Percentiles rank a stretch among this genome's conserved stretches.
Conservation (phyloP, 2,113 vertebrate genomes). For the Procapra przewalskii region DNA sequence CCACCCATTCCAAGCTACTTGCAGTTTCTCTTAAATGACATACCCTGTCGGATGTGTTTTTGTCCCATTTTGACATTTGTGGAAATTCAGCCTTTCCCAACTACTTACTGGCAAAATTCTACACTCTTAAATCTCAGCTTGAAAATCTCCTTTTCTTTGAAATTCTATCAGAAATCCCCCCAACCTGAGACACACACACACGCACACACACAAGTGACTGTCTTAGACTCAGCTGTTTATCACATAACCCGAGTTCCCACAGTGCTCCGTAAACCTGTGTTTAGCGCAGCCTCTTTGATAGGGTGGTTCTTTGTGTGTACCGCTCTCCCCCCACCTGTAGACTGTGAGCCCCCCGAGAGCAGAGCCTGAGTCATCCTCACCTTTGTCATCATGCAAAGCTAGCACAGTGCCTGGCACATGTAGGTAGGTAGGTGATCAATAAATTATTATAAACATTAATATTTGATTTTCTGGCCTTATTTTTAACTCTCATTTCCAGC, state of each 20-base stretch:
- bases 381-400: not conserved
- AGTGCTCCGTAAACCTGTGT: not conserved
- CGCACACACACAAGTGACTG: not conserved
- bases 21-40: not conserved
- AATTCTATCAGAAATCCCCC: not conserved
- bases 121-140: not conserved
- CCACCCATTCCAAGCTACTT: not conserved
- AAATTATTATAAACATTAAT: not conserved
- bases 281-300: not conserved
- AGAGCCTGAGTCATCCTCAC: not conserved
- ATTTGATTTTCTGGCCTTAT: not conserved
- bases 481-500: slow-evolving; percentile 34
- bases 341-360: not conserved
- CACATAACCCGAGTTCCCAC: not conserved
- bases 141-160: not conserved
- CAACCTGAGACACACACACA: not conserved
- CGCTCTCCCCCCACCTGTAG: not conserved
- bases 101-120: not conserved
- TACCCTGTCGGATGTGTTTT: not conserved
- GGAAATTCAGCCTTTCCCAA: not conserved
- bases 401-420: not conserved
- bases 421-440: not conserved
- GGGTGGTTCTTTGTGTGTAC: not conserved
- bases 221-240: not conserved
- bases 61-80: not conserved